Percentiles rank a stretch among this genome's conserved stretches.
Conservation (phyloP, 1,140 invertebrate genomes). For the Eciton burchellii region DNA sequence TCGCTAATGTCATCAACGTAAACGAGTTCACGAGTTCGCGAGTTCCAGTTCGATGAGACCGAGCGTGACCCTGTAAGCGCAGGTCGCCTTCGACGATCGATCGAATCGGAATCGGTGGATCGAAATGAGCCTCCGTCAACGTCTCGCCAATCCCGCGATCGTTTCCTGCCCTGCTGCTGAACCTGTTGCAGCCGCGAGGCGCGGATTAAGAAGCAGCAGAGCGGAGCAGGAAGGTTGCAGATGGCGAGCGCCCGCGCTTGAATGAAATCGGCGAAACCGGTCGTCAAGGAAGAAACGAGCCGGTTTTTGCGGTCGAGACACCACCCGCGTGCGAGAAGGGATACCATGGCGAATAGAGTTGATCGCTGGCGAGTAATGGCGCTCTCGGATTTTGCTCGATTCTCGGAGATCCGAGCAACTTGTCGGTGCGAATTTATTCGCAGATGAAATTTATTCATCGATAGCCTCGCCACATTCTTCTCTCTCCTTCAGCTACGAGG, state of each 20-base stretch:
- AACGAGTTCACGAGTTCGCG: slow-evolving; percentile 80
- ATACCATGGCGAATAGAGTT: slow-evolving; percentile 5
- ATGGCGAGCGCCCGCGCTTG: no score
- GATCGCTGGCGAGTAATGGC: background rate
- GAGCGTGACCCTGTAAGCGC: no score
- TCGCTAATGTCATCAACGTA: slow-evolving; percentile 81
- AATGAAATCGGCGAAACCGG: background rate
- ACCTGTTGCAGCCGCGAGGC: slow-evolving; percentile 60
- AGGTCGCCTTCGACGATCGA: no score
- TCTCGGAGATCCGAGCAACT: no score
- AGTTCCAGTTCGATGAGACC: no score
- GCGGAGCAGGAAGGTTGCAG: background rate
- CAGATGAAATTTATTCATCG: background rate
- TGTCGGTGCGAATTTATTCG: no score
- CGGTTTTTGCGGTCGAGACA: background rate
- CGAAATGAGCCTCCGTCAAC: no score
- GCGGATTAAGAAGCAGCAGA: slow-evolving; percentile 35
- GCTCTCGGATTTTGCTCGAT: no score
- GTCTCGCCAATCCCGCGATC: background rate
- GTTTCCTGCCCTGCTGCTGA: background rate
- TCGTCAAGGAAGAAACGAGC: slow-evolving; percentile 16
- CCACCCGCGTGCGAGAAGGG: background rate
- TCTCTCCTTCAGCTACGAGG: background rate
- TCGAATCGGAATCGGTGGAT: background rate
- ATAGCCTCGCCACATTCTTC: no score